Conservation (phyloP, 2,888 invertebrate species). For the Drosophila stalkeri region DNA sequence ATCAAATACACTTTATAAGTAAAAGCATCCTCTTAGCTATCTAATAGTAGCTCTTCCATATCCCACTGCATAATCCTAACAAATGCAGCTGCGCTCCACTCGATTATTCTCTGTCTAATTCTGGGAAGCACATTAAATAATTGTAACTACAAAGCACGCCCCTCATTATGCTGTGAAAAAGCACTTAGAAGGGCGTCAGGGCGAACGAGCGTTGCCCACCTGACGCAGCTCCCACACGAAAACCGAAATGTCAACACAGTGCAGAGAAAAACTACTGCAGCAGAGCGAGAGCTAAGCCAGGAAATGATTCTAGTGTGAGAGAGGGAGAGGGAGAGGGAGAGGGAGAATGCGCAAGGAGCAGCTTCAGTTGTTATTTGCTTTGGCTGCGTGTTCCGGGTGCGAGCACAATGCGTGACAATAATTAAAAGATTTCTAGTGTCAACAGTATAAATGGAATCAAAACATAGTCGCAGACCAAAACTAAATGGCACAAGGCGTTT, state of each 20-base stretch:
- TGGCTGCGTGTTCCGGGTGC: constrained; percentile 26
- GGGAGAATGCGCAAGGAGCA: background rate
- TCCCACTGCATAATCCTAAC: background rate
- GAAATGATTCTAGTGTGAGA: background rate
- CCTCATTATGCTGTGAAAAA: background rate
- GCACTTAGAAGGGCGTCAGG: constrained; percentile 47
- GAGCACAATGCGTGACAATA: constrained; percentile 66
- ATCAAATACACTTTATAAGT: background rate
- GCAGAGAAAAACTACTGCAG: constrained; percentile 32
- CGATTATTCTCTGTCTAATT: background rate
- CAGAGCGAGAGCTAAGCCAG: background rate
- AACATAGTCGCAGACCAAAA: constrained; percentile 70
- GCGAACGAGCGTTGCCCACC: constrained; percentile 63
- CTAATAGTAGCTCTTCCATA: background rate
- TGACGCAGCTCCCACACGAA: constrained; percentile 75
- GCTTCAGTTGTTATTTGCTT: constrained; percentile 38
- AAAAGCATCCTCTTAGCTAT: background rate
- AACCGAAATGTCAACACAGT: constrained; percentile 56
- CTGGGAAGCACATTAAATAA: constrained; percentile 21
- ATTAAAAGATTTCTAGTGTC: constrained; percentile 79
- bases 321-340: background rate
- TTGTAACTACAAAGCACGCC: constrained; percentile 5
- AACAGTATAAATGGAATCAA: constrained; percentile 80
- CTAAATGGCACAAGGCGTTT: constrained; percentile 48
- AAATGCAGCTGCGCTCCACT: background rate